Percentiles rank a stretch among this genome's conserved stretches.
Conservation (phyloP, 2,113 vertebrate species). For the Pandion haliaetus region DNA sequence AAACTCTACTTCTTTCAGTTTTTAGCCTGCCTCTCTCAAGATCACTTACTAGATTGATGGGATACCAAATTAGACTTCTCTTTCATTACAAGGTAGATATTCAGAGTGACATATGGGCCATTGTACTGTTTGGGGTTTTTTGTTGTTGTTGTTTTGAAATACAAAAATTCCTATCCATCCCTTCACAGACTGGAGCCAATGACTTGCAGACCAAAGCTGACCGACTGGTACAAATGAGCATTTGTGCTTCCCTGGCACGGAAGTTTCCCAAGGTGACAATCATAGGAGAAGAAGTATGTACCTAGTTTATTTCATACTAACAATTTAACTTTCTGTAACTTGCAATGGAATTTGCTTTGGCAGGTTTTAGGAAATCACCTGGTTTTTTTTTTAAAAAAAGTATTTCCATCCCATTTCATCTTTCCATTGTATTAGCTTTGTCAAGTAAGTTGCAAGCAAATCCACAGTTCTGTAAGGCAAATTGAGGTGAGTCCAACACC, state of each 20-base stretch:
- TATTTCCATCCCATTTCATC: background rate
- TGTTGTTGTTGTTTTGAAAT: background rate
- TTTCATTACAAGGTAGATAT: background rate
- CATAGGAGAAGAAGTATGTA: conserved; percentile 93
- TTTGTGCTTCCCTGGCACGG: conserved; percentile 88
- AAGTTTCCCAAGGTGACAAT: conserved; percentile 91
- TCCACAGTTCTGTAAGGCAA: background rate
- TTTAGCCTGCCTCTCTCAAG: background rate
- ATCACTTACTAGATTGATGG: background rate
- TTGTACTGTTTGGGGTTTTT: background rate
- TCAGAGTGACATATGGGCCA: background rate
- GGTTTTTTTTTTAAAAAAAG: background rate
- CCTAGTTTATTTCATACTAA: background rate
- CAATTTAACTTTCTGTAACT: background rate
- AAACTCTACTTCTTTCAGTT: background rate
- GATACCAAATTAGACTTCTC: background rate
- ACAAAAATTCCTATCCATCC: background rate
- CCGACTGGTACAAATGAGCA: conserved; percentile 90
- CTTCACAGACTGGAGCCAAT: conserved; percentile 81
- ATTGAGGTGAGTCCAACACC: background rate
- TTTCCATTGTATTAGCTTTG: background rate
- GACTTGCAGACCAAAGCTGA: conserved; percentile 97
- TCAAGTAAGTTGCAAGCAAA: background rate
- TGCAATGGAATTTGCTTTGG: background rate
- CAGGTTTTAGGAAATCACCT: background rate